Conservation (phyloP, 2,797 vertebrate genomes). For the Enteromius thamalakanensis region DNA sequence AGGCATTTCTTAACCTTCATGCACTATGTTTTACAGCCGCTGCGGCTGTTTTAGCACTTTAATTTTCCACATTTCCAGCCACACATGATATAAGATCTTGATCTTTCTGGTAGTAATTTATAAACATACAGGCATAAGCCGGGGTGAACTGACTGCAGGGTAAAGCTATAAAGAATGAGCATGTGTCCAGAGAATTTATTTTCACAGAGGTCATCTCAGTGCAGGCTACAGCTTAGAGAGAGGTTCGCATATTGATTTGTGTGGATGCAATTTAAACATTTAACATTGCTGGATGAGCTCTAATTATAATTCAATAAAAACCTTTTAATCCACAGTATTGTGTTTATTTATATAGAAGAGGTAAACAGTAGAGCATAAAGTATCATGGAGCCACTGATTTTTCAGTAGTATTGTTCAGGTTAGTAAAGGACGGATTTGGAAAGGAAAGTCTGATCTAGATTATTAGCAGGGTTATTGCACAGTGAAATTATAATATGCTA, state of each 20-base stretch:
- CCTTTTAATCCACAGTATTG: neutral
- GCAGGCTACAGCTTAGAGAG: conserved; percentile 2
- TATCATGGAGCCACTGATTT: neutral
- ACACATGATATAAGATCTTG: neutral
- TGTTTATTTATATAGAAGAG: neutral
- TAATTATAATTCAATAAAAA: neutral
- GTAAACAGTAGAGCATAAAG: neutral
- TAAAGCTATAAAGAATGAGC: conserved; percentile 15
- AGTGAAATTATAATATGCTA: neutral
- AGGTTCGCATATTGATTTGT: neutral
- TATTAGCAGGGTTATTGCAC: neutral
- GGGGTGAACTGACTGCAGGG: conserved; percentile 1
- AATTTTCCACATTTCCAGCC: neutral
- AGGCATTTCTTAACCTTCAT: conserved; percentile 36
- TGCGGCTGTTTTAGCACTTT: neutral
- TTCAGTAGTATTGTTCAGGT: neutral
- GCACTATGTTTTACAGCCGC: conserved; percentile 5
- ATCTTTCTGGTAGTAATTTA: conserved; percentile 2
- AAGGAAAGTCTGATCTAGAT: neutral
- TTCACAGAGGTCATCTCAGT: neutral
- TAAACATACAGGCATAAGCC: neutral
- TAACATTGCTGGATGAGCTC: neutral
- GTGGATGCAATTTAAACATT: neutral
- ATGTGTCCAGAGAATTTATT: conserved; percentile 12
- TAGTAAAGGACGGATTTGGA: neutral